Evolutionary conservation across 37 sponge, comb jelly and placozoan genomes (phyloP).

Genomic region (Amphimedon queenslandica): DNA sequence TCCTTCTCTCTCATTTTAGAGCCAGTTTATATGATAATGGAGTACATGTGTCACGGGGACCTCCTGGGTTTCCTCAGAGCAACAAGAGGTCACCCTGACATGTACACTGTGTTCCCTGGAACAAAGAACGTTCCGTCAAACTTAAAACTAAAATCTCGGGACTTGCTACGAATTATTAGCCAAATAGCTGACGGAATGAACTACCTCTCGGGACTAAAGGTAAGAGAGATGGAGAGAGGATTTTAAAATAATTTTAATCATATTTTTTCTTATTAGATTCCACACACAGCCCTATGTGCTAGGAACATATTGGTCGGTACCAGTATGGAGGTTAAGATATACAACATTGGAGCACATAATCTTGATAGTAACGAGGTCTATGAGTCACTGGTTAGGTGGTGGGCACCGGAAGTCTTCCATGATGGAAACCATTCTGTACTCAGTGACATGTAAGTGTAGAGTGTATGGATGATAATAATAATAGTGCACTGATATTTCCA

Average conservation of each 20-base stretch:
- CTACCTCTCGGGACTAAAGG: conserved; percentile 66
- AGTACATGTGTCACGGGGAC: conserved; percentile 82
- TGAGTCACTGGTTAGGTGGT: conserved; percentile 44
- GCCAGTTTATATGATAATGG: conserved; percentile 55
- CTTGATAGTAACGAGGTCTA: conserved; percentile 2
- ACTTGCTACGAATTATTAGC: conserved; percentile 50
- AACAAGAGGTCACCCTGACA: conserved; percentile 40
- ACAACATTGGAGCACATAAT: conserved; percentile 52
- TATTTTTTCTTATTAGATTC: conserved; percentile 24
- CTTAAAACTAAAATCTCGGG: conserved; percentile 46
- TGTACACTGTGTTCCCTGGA: conserved; percentile 61
- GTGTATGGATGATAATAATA: too few species aligned
- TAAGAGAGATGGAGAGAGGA: neutral
- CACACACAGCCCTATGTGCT: conserved; percentile 66
- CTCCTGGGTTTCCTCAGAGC: conserved; percentile 71
- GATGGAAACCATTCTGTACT: conserved; percentile 32
- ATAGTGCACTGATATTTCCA: too few species aligned
- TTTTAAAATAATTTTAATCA: neutral
- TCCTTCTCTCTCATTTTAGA: conserved; percentile 16
- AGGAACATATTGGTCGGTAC: conserved; percentile 69
- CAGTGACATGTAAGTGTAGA: conserved; percentile 73
- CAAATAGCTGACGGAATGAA: conserved; percentile 69
- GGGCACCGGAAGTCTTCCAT: conserved; percentile 59
- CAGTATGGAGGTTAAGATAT: conserved; percentile 63
- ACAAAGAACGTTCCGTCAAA: conserved; percentile 20